Evolutionary conservation across 2,113 vertebrate species (phyloP).

Genomic region (Thymallus thymallus): DNA sequence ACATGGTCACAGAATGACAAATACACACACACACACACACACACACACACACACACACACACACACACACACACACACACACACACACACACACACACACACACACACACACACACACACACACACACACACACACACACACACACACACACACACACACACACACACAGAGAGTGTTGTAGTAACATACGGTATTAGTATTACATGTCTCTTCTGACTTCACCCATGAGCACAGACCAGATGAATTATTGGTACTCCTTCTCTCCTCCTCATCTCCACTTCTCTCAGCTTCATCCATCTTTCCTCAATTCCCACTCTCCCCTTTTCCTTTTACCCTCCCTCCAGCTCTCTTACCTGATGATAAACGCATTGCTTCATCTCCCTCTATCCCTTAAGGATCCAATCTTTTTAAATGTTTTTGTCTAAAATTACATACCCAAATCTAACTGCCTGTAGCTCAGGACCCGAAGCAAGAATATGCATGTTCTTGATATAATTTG

Average conservation of each 20-base stretch:
- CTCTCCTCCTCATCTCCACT: conserved; percentile 27
- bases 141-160: no score
- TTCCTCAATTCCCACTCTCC: neutral
- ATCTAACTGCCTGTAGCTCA: no score
- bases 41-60: neutral
- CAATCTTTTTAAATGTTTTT: no score
- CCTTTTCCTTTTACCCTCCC: neutral
- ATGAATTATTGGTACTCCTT: conserved; percentile 44
- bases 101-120: no score
- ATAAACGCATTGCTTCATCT: neutral
- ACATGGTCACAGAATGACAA: no score
- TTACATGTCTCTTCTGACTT: conserved; percentile 4
- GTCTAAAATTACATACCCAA: no score
- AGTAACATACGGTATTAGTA: neutral
- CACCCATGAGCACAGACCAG: conserved; percentile 17
- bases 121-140: no score
- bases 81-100: neutral
- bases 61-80: neutral
- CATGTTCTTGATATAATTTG: no score
- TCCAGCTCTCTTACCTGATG: neutral
- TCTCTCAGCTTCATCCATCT: neutral
- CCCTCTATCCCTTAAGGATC: no score
- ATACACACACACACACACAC: neutral
- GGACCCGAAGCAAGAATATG: no score
- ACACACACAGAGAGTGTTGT: neutral